phyloP scores from a whole-genome alignment of 2,888 invertebrate species.

The Polylopha cassiicola region DNA sequence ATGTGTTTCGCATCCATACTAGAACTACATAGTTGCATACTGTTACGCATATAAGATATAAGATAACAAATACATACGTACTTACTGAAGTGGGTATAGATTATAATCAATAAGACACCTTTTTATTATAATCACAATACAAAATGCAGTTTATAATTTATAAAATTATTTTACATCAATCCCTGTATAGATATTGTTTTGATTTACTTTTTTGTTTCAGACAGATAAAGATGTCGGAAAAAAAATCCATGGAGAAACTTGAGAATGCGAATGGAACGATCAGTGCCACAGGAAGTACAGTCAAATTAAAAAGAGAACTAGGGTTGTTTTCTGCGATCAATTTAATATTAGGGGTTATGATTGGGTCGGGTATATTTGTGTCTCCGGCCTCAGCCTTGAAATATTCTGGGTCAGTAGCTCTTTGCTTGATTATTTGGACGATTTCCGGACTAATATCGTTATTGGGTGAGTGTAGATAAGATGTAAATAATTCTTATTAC shows the following conservation, averaged over 20 bases:
- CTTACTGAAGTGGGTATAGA: too few species aligned
- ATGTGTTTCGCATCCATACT: too few species aligned
- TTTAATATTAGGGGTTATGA: constrained; percentile 92
- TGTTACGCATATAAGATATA: too few species aligned
- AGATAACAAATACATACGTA: too few species aligned
- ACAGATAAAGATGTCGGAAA: constrained; percentile 42
- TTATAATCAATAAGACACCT: too few species aligned
- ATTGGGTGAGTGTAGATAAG: constrained; percentile 80
- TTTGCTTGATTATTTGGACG: constrained; percentile 87
- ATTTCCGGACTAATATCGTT: constrained; percentile 87
- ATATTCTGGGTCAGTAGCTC: constrained; percentile 87
- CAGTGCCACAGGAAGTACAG: constrained; percentile 49
- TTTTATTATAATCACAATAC: too few species aligned
- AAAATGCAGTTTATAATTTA: too few species aligned
- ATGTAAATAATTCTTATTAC: constrained; percentile 15
- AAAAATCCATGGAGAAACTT: constrained; percentile 37
- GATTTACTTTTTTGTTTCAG: constrained; percentile 36
- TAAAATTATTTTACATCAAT: too few species aligned
- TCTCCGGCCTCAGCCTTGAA: constrained; percentile 87
- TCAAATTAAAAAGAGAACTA: constrained; percentile 83
- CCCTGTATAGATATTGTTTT: neutral
- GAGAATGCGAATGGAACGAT: constrained; percentile 35
- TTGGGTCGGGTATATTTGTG: constrained; percentile 93
- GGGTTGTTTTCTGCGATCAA: constrained; percentile 89
- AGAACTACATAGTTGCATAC: too few species aligned